Evolutionary conservation across 2,113 vertebrate species (phyloP).

Genomic region (Pedionomus torquatus): DNA sequence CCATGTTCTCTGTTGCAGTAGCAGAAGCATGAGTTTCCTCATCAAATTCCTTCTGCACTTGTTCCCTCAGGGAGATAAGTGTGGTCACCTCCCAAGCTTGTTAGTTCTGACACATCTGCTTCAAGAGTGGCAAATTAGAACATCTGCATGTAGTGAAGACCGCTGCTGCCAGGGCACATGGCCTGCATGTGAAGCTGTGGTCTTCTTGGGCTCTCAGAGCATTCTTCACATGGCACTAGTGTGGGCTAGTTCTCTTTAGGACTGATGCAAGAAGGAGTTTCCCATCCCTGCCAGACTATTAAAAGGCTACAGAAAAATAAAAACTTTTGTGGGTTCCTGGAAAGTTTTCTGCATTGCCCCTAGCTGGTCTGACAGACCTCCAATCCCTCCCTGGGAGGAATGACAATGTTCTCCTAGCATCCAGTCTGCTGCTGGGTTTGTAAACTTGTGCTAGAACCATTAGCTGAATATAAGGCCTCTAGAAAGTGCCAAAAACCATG

Average conservation of each 20-base stretch:
- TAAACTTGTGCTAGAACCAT: background rate
- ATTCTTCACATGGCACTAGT: constrained; percentile 34
- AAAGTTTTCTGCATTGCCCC: constrained; percentile 43
- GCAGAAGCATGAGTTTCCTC: background rate
- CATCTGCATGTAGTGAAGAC: constrained; percentile 16
- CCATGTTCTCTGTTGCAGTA: background rate
- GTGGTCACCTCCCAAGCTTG: constrained; percentile 36
- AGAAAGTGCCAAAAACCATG: background rate
- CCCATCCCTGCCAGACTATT: constrained; percentile 48
- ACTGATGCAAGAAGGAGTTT: constrained; percentile 51
- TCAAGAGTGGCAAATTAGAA: constrained; percentile 61
- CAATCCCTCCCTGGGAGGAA: background rate
- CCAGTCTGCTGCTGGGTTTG: background rate
- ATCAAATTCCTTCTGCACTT: background rate
- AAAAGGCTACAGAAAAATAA: constrained; percentile 43
- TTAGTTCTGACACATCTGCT: constrained; percentile 54
- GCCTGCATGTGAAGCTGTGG: constrained; percentile 52
- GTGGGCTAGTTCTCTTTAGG: constrained; percentile 40
- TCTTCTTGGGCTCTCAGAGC: background rate
- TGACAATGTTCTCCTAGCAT: background rate
- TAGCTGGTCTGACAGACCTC: constrained; percentile 40
- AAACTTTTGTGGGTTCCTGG: constrained; percentile 56
- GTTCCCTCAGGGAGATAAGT: constrained; percentile 3
- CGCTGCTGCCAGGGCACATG: constrained; percentile 47
- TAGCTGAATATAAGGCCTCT: background rate